Percentiles rank a stretch among this genome's conserved stretches.
These are phyloP conservation scores for Carapus acus DNA, from an alignment of 2,797 vertebrate genomes.

Conservation along the genomic window DNA sequence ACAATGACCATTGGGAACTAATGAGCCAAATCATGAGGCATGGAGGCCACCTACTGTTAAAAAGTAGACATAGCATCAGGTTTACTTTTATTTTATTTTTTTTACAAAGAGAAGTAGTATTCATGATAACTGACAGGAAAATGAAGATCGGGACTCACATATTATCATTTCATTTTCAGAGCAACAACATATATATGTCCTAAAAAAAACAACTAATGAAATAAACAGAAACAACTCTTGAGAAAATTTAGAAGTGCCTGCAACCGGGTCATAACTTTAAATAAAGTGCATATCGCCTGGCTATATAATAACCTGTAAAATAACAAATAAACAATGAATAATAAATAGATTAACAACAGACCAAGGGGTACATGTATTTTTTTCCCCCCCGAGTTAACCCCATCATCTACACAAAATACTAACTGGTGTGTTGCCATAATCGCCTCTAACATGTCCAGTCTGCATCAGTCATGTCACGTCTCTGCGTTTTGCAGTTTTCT, in stretches of 20 bases:
- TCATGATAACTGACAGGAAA: slow-evolving; percentile 1
- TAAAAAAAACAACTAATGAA: too few species aligned
- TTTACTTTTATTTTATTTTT: neutral
- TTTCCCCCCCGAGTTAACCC: neutral
- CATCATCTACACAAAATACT: neutral
- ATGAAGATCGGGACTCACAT: neutral
- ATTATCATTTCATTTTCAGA: neutral
- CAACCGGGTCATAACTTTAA: too few species aligned
- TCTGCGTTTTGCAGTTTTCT: neutral
- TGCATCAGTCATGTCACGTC: neutral
- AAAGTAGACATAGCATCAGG: neutral
- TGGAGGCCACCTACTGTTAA: neutral
- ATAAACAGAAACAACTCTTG: too few species aligned
- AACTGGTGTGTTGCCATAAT: neutral
- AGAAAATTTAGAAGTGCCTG: too few species aligned
- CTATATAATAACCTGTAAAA: neutral
- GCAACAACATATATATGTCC: neutral
- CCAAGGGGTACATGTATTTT: neutral
- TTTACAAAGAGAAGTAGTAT: neutral
- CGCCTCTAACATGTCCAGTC: neutral
- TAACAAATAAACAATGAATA: neutral
- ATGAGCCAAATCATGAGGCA: neutral
- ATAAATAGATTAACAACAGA: neutral
- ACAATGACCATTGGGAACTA: too few species aligned
- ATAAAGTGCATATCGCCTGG: neutral